Percentiles rank a stretch among this genome's conserved stretches.
These are phyloP conservation scores for Atta texana DNA, from an alignment of 1,140 invertebrate genomes.

Conservation along the genomic window DNA sequence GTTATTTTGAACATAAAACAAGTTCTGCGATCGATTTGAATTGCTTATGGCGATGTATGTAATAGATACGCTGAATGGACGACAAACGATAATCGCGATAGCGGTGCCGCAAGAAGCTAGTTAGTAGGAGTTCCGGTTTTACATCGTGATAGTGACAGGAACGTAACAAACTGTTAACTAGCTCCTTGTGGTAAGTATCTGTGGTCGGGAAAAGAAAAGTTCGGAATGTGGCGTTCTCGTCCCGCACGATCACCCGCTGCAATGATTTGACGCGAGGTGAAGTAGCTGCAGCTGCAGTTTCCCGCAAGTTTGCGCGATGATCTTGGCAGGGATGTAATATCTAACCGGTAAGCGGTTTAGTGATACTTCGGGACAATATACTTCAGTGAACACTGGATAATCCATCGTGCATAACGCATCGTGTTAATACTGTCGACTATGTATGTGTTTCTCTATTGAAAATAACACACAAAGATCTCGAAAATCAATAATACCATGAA, in stretches of 20 bases:
- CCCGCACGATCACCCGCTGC: slow-evolving; percentile 40
- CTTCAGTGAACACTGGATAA: slow-evolving; percentile 66
- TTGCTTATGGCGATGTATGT: slow-evolving; percentile 56
- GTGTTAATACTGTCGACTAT: slow-evolving; percentile 60
- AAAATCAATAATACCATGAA: too few species aligned
- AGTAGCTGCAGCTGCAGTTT: slow-evolving; percentile 65
- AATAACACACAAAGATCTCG: slow-evolving; percentile 15
- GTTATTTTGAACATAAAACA: slow-evolving; percentile 1
- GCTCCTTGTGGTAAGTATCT: slow-evolving; percentile 52
- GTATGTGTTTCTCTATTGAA: slow-evolving; percentile 39
- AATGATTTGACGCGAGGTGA: slow-evolving; percentile 60
- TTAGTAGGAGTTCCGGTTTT: slow-evolving; percentile 58
- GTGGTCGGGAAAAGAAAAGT: slow-evolving; percentile 40
- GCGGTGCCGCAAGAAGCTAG: slow-evolving; percentile 55
- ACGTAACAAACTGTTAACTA: slow-evolving; percentile 63
- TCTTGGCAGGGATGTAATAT: slow-evolving; percentile 73
- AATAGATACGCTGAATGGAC: slow-evolving; percentile 63
- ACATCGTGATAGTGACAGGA: slow-evolving; percentile 58
- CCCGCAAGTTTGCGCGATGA: slow-evolving; percentile 73
- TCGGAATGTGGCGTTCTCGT: slow-evolving; percentile 40
- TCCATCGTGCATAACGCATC: slow-evolving; percentile 52
- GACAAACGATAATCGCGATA: slow-evolving; percentile 63
- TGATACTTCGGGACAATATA: slow-evolving; percentile 58
- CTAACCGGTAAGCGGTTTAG: slow-evolving; percentile 70
- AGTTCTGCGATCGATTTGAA: slow-evolving; percentile 17